Evolutionary conservation across 1,140 invertebrate species (phyloP), one percentile per base, ranked within the genome.

Genomic region (Capitella teleta): DNA sequence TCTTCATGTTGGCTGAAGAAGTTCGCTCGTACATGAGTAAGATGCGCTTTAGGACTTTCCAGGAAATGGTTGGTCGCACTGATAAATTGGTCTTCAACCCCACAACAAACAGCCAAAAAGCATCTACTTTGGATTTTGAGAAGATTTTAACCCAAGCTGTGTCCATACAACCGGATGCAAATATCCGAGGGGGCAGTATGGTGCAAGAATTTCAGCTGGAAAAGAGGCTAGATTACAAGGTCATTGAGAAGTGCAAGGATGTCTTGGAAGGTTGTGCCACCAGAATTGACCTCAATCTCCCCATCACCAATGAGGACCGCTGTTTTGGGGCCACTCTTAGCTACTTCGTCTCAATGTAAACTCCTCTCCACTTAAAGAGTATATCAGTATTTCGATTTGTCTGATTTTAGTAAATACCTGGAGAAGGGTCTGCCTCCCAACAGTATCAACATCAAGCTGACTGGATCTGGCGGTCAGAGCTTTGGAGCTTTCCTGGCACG

Each of bases 1-100:
- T 98, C 59, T 98, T 98, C 67, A 85, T 97, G 79, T 68, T 99
- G 34, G 94, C 94, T 36, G 94, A 98, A 76, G 94, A 98, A 78
- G 88, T 94, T 6, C 81, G 93, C 55, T 67, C 77, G 28, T 79
- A 85, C 50, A 92, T 99, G 87, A 86, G 93, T 1, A 82, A 81
- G 44, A 70, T 98, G 49, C 95, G 95, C 18, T 81, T 98, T 26
- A 74, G 82, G 2, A 82, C 80, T 54, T 87, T 95, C 76, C 85
- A 94, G 74, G 92, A 98, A 60, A 73, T 98, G 16, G 83, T 98
- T 57, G 95, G 95, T 4, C 81, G 91, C 14, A 94, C 91, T 2
- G 94, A 98, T 66, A 62, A 82, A 81, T 54, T 72, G 26, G 56
- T 68, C 75, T 82, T 30, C 60, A 61, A 19, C 64, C 76, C 49